Conservation (phyloP, 2,113 vertebrate genomes). For the Oryctolagus cuniculus region DNA sequence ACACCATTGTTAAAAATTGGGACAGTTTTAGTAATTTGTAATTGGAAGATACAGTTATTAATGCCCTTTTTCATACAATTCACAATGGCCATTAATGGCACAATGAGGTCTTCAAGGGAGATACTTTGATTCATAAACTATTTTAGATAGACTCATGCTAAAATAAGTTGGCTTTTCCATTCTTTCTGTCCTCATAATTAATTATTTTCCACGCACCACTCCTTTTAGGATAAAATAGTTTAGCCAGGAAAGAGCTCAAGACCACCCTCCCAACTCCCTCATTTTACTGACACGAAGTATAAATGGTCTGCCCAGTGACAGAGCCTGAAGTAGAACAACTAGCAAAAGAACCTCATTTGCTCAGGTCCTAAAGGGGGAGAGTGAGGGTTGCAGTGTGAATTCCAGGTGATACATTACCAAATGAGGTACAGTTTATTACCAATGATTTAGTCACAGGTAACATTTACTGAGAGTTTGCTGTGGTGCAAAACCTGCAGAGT, state of each 20-base stretch:
- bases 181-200: conserved; percentile 31
- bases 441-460: not conserved
- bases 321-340: not conserved
- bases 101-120: not conserved
- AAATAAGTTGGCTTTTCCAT: conserved; percentile 6
- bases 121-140: not conserved
- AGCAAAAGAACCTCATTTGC: not conserved
- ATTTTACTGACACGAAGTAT: not conserved
- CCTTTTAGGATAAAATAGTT: conserved; percentile 14
- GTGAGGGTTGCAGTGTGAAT: not conserved
- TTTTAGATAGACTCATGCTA: conserved; percentile 19
- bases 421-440: not conserved
- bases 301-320: not conserved
- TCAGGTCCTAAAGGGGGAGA: not conserved
- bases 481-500: not conserved
- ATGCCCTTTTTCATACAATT: not conserved
- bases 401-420: not conserved
- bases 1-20: not conserved
- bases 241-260: not conserved
- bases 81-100: not conserved
- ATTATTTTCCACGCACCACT: not conserved
- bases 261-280: not conserved
- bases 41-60: not conserved
- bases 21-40: not conserved
- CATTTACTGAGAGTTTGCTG: not conserved